Conservation (phyloP, 2,113 vertebrate species). For the Hemicordylus capensis region DNA sequence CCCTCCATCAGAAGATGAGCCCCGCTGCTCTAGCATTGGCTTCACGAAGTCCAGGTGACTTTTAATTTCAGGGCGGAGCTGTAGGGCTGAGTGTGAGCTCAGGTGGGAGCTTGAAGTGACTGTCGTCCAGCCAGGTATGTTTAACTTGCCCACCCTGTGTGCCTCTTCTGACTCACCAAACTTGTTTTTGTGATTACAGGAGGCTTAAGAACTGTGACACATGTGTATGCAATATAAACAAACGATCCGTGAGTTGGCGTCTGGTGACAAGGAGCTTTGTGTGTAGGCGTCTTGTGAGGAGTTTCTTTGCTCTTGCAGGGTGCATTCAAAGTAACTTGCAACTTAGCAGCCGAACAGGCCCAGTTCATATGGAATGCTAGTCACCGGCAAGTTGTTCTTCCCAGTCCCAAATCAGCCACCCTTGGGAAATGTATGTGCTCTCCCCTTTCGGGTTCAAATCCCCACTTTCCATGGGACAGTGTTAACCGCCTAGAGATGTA, state of each 20-base stretch:
- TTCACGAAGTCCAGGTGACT: background rate
- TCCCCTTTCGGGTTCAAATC: no score
- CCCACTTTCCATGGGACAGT: no score
- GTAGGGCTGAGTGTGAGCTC: background rate
- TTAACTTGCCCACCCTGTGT: background rate
- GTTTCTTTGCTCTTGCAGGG: background rate
- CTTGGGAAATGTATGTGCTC: no score
- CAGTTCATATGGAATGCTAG: background rate
- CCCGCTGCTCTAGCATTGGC: no score
- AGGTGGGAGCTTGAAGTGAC: background rate
- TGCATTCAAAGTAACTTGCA: background rate
- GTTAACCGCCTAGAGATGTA: no score
- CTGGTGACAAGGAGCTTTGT: rapidly evolving
- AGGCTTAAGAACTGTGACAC: rapidly evolving
- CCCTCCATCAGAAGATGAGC: background rate
- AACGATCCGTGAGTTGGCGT: background rate
- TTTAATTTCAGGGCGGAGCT: background rate
- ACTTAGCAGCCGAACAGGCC: background rate
- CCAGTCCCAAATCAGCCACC: background rate
- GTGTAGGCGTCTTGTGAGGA: no score
- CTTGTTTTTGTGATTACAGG: background rate
- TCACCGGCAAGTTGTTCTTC: background rate
- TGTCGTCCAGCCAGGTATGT: rapidly evolving
- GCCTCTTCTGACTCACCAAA: background rate
- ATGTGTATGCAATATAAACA: background rate